phyloP scores from a whole-genome alignment of 2,797 vertebrate genomes.

The Chloroceryle amazona region DNA sequence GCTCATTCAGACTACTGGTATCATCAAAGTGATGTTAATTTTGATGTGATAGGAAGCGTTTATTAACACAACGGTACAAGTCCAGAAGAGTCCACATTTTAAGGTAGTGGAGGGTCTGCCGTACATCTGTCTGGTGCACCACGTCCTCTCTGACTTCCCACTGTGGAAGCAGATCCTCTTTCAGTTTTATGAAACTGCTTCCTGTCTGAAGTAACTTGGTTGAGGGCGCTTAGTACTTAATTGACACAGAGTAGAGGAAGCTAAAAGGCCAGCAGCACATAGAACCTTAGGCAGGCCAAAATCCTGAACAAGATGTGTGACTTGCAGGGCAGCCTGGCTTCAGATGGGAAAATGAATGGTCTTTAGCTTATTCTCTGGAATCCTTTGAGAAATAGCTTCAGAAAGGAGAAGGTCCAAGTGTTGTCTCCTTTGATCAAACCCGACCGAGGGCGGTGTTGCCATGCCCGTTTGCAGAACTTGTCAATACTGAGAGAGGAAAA shows the following conservation, averaged over 20 bases:
- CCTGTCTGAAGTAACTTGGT: background rate
- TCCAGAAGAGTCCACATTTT: slow-evolving; percentile 1
- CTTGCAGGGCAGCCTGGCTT: background rate
- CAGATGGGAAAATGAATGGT: background rate
- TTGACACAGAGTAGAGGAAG: background rate
- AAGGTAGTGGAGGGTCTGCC: background rate
- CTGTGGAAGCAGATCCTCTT: slow-evolving; percentile 38
- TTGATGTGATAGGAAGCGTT: background rate
- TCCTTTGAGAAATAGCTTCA: background rate
- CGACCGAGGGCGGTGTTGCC: background rate
- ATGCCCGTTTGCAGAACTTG: background rate
- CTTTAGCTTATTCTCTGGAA: background rate
- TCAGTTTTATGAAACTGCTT: slow-evolving; percentile 8
- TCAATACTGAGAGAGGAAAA: slow-evolving; percentile 16
- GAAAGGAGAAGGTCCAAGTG: background rate
- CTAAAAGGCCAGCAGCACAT: background rate
- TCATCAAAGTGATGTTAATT: background rate
- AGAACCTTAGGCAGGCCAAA: background rate
- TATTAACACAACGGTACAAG: background rate
- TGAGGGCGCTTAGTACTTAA: background rate
- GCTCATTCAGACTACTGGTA: fast-evolving
- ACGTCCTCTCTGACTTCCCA: background rate
- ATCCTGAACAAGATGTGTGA: background rate
- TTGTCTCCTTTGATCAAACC: background rate
- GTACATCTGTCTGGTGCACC: background rate